Base-by-base conservation (phyloP, 2,888 invertebrate genomes). In the Criorhina ranunculi region DNA sequence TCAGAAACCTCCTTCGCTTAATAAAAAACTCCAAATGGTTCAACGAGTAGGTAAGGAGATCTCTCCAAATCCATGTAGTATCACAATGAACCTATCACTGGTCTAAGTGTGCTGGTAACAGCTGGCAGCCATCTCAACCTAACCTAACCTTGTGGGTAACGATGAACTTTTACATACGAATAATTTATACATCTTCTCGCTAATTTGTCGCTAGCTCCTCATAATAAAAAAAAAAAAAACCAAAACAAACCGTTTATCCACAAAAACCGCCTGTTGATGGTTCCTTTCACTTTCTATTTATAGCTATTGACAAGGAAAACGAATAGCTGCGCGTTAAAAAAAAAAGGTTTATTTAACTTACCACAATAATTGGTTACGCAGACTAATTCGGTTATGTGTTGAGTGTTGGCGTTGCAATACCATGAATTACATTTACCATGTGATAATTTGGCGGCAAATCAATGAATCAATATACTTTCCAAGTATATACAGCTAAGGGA, bases 401-500 rank as follows among this genome's bases (percentile, higher is more conserved):
- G 12, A 29, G 62, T 33, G 62, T 62, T 44, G 46, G 62, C 46
- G 46, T 46, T 62, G 62, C 46, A 37, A 17, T 46, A 42, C 59
- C 29, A 24, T 19, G 12, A 40, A 24, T 59, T 59, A 9, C 7
- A 12, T 12, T 44, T 29, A 11, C 4, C 12, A 11, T 57, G 29
- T 29, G 24, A 44, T 46, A 33, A 44, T 44, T 62, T 42, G 15
- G 33, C 19, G 31, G 11, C 33, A 33, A 31, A 55, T 33, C 42
- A 9, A 53, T 67, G 53, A 53, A 17, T 67, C 40, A 53, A 12
- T 19, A 7, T 29, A 29, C 12, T 53, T 40, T 46, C 33, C n/a
- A 33, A 62, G 11, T 37, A 24, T 7, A n/a, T 35, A 31, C 37
- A 37, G 0, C 17, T 29, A 37, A n/a, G n/a, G n/a, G 35, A 3